These are phyloP conservation scores for Gavialis gangeticus DNA, from an alignment of 2,113 vertebrate genomes.

Conservation along the genomic window DNA sequence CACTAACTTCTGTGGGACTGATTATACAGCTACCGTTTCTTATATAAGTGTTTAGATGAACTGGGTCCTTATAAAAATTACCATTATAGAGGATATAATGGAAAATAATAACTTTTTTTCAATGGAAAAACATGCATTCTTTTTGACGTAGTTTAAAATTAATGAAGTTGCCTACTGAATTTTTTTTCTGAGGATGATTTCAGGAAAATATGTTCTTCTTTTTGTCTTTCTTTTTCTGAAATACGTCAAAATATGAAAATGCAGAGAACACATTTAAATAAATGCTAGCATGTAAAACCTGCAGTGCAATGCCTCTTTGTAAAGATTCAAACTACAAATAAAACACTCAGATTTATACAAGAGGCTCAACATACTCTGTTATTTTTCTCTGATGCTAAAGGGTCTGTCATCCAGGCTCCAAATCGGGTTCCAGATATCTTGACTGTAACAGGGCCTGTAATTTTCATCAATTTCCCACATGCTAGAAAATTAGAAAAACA, in stretches of 20 bases:
- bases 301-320: not conserved
- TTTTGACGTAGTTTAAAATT: not conserved
- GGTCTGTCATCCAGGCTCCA: conserved; percentile 99
- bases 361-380: conserved; percentile 88
- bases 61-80: not conserved
- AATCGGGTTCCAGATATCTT: conserved; percentile 98
- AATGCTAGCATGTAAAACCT: not conserved
- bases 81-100: not conserved
- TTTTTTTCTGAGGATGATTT: not conserved
- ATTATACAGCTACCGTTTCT: not conserved
- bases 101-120: not conserved
- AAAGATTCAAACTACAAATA: not conserved
- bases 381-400: conserved; percentile 90
- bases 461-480: conserved; percentile 99
- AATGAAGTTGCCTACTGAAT: not conserved
- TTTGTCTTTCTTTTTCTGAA: not conserved
- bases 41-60: not conserved
- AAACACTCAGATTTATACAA: conserved; percentile 23
- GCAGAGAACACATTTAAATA: not conserved
- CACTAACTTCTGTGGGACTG: not conserved
- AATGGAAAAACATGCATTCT: not conserved
- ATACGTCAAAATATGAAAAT: not conserved
- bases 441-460: conserved; percentile 94
- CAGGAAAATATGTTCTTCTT: not conserved
- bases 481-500: conserved; percentile 84